Percentiles rank a stretch among this genome's conserved stretches.
phyloP scores from a whole-genome alignment of 2,797 vertebrate species.

The Leucoraja ocellata region DNA sequence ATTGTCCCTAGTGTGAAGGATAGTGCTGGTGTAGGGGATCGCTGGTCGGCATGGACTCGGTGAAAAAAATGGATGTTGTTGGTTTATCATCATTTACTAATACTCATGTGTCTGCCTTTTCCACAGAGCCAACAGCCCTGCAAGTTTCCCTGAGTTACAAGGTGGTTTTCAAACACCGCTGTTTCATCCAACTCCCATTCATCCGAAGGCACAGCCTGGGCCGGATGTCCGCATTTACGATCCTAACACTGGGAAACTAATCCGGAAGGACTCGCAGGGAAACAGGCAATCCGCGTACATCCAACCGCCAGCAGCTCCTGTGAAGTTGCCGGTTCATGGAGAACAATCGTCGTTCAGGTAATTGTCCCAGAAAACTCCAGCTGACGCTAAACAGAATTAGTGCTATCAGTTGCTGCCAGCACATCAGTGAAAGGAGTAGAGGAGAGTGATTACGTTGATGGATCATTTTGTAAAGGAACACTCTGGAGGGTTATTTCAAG shows the following conservation, averaged over 20 bases:
- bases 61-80: background rate
- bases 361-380: background rate
- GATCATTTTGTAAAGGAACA: background rate
- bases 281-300: conserved; percentile 58
- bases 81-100: background rate
- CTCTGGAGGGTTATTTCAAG: background rate
- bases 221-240: conserved; percentile 83
- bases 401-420: background rate
- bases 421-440: background rate
- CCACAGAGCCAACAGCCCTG: conserved; percentile 77
- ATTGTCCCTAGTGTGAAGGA: too few relatives aligned
- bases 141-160: conserved; percentile 65
- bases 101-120: conserved; percentile 30
- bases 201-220: conserved; percentile 61
- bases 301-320: conserved; percentile 59
- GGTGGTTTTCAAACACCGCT: conserved; percentile 58
- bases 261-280: conserved; percentile 66
- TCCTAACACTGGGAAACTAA: conserved; percentile 85
- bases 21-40: too few relatives aligned
- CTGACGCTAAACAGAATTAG: background rate
- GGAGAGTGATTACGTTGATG: background rate
- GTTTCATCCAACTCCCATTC: conserved; percentile 72
- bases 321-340: conserved; percentile 58
- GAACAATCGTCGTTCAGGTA: conserved; percentile 84
- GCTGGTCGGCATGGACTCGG: too few relatives aligned